Conservation (phyloP, 2,797 vertebrate genomes). For the Myotis vivesi region DNA sequence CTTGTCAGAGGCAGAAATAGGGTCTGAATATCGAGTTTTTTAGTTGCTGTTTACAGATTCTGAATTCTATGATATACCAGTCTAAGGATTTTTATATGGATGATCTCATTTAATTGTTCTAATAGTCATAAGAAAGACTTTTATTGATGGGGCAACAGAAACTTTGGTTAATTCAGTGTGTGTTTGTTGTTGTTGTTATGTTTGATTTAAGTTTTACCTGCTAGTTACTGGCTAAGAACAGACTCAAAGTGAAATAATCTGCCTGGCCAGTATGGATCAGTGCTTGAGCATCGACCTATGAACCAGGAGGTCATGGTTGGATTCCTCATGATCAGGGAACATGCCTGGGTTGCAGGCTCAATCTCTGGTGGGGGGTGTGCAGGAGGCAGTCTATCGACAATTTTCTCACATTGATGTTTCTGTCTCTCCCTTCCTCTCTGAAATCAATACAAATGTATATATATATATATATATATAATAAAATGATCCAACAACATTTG, state of each 20-base stretch:
- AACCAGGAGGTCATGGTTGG: too few species aligned
- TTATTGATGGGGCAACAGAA: neutral
- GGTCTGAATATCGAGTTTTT: neutral
- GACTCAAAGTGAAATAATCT: neutral
- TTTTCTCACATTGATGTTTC: too few species aligned
- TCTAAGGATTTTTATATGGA: neutral
- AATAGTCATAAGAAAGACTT: neutral
- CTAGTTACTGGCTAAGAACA: neutral
- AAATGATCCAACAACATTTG: neutral
- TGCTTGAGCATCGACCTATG: too few species aligned
- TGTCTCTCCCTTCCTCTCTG: too few species aligned
- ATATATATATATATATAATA: too few species aligned
- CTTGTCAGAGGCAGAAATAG: neutral
- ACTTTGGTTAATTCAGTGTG: neutral
- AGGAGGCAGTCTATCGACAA: too few species aligned
- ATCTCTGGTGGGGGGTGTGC: too few species aligned
- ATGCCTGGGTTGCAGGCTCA: too few species aligned
- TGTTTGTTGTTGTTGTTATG: neutral
- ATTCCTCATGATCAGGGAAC: too few species aligned
- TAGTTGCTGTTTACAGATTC: neutral
- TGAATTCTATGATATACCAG: neutral
- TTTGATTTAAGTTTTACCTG: neutral
- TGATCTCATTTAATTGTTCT: neutral
- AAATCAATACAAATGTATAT: too few species aligned
- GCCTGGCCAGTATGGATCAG: too few species aligned